Evolutionary conservation across 1,140 invertebrate genomes (phyloP), one percentile per base, ranked within the genome.

Genomic region (Zaprionus ornatus): DNA sequence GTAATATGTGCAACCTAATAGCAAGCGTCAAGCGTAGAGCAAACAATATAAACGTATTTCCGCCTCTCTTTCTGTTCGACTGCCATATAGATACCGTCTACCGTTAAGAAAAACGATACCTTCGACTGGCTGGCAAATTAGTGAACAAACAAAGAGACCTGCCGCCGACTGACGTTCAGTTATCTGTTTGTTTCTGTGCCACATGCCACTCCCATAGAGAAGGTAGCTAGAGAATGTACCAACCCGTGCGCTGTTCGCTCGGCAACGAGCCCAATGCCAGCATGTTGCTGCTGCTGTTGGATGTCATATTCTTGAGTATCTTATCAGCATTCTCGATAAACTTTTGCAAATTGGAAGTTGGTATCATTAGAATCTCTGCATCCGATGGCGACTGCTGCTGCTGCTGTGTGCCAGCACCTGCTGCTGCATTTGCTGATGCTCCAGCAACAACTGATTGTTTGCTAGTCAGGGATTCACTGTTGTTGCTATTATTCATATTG

Each of bases 271-370:
- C 45, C 65, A 17, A 69, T 50, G 54, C 37, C 17, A 19, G 55
- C 12, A 50, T 23, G 27, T 40, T 32, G 77, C 42, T 91, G 62
- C 77, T 83, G 63, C 77, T 91, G 48, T 73, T 88, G 4, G 75
- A 52, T 19, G 88, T 91, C 63, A 92, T 91, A 74, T 92, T 92
- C 65, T 92, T 92, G 25, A 92, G 63, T 78, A 92, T 92, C 85
- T 92, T 92, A 88, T 92, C 91, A 50, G 91, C 91, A 63, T 92
- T 92, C 78, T 92, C 88, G 23, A 92, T 92, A 54, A 92, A 92
- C 57, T 92, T 92, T 82, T 92, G 91, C 63, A 92, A 86, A 91
- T 92, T 92, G 48, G 91, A 91, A 57, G 91, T 92, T 17, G 91
- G 91, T 82, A 92, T 87, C 66, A 92, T 87, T 45, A 92, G 86